phyloP scores from a whole-genome alignment of 2,888 invertebrate genomes.

The Meteorus colon region DNA sequence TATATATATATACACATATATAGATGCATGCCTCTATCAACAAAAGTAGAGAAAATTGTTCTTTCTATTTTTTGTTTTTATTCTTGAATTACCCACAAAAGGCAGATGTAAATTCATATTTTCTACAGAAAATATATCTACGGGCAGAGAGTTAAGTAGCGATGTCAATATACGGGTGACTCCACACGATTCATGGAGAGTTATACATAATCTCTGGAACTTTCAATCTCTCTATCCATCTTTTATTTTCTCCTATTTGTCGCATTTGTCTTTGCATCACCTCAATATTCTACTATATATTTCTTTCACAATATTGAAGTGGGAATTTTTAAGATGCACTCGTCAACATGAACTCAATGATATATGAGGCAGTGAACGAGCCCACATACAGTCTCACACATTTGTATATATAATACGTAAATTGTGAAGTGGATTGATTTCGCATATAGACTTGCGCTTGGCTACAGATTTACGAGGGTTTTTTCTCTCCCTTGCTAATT shows the following conservation, averaged over 20 bases:
- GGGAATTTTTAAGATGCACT: neutral
- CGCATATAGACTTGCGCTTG: neutral
- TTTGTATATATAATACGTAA: neutral
- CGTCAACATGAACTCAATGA: constrained; percentile 32
- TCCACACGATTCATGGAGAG: constrained; percentile 23
- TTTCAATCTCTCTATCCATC: neutral
- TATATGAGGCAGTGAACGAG: neutral
- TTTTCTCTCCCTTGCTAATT: constrained; percentile 12
- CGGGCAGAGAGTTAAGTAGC: neutral
- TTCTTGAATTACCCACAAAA: neutral
- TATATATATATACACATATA: neutral
- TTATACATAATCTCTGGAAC: neutral
- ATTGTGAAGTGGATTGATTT: constrained; percentile 1
- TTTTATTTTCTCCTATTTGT: neutral
- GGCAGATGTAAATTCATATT: neutral
- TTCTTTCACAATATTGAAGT: constrained; percentile 6
- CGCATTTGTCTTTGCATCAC: neutral
- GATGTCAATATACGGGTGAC: constrained; percentile 30
- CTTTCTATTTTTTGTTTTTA: neutral
- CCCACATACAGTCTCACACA: neutral
- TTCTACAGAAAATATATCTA: neutral
- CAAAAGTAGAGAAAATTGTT: neutral
- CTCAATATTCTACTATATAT: constrained; percentile 1
- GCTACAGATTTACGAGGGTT: neutral
- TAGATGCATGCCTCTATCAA: neutral